Conservation (phyloP, 2,888 invertebrate genomes). For the Harmothoe impar region DNA sequence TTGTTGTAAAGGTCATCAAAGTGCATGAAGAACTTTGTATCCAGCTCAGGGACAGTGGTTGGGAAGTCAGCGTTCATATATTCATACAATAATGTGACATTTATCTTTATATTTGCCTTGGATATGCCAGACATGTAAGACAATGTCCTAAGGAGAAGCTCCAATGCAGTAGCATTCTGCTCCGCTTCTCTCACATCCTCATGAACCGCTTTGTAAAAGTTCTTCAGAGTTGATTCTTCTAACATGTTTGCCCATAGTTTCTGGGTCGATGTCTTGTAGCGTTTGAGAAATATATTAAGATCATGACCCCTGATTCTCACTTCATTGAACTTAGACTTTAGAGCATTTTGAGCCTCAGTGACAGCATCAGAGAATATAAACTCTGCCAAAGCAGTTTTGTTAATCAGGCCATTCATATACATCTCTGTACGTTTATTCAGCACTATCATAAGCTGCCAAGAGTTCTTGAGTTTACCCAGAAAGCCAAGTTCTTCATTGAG, state of each 20-base stretch:
- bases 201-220: constrained; percentile 18
- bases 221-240: not conserved
- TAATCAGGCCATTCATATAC: not conserved
- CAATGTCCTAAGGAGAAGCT: not conserved
- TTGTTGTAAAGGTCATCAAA: not conserved
- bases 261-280: not conserved
- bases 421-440: not conserved
- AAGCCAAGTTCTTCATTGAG: not conserved
- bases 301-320: not conserved
- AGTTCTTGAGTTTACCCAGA: not conserved
- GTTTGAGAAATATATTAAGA: not conserved
- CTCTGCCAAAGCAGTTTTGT: constrained; percentile 42
- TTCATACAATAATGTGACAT: not conserved
- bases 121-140: constrained; percentile 19
- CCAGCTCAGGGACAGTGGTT: not conserved
- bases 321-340: constrained; percentile 9
- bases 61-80: constrained; percentile 60
- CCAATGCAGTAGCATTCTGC: constrained; percentile 19
- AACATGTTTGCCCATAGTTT: constrained; percentile 42
- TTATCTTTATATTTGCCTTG: not conserved
- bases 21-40: constrained; percentile 21
- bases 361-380: constrained; percentile 30
- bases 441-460: constrained; percentile 27
- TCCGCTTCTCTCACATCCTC: not conserved
- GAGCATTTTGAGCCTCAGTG: not conserved